A percentile compares a stretch with the other conserved stretches of the same genome.
Evolutionary conservation across 2,888 invertebrate species (phyloP).

Genomic region (Frankliniella fusca): DNA sequence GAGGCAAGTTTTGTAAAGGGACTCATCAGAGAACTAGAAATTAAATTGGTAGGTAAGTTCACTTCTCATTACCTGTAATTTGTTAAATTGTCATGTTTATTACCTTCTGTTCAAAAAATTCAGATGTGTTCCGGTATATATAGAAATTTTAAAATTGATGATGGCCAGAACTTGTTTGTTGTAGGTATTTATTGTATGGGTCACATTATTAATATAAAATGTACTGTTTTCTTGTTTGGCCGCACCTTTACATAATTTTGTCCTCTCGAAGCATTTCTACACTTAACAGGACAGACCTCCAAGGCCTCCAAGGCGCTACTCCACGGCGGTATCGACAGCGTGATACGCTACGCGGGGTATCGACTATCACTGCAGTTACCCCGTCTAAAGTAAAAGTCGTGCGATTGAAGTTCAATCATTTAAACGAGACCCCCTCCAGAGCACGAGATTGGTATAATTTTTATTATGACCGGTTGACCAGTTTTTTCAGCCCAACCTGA

Average conservation of each 20-base stretch:
- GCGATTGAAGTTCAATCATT: too few species aligned
- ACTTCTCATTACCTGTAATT: neutral
- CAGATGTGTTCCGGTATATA: neutral
- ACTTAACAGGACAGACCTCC: neutral
- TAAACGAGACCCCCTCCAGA: too few species aligned
- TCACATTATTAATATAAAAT: neutral
- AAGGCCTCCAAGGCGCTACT: neutral
- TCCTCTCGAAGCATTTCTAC: neutral
- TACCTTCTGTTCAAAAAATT: neutral
- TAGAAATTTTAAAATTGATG: neutral
- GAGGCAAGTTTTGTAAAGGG: neutral
- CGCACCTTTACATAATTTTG: neutral
- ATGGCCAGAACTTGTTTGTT: slow-evolving; percentile 1
- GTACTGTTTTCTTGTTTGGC: neutral
- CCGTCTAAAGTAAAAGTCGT: too few species aligned
- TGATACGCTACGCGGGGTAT: too few species aligned
- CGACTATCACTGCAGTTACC: too few species aligned
- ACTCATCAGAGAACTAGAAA: neutral
- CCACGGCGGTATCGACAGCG: neutral
- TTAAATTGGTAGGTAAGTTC: neutral
- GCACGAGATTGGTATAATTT: too few species aligned
- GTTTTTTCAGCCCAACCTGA: too few species aligned
- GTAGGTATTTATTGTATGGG: neutral
- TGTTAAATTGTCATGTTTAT: neutral
- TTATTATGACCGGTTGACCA: too few species aligned